Evolutionary conservation across 2,797 vertebrate species (phyloP), one percentile per base, ranked within the genome.

Genomic region (Phalloptychus januarius): DNA sequence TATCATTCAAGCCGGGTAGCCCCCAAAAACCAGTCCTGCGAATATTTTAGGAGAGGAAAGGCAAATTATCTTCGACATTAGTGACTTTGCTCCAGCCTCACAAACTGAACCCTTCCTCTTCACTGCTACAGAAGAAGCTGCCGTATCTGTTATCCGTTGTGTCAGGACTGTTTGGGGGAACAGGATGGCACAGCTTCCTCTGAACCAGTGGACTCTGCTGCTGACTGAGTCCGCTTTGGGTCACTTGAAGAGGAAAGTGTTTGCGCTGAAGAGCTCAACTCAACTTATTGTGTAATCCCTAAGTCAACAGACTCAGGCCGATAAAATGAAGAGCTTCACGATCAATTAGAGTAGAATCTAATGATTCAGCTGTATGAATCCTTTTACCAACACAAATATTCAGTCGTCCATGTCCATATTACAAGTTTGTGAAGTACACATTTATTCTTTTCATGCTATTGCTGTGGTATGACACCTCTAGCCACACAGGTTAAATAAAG

Each of bases 271-370:
- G 90, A 95, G 85, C 85, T 89, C 89, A 85, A 88, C 88, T 96
- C 86, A 87, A 95, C 91, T 94, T 95, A 95, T 94, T 92, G 93
- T 95, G 96, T 95, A 95, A 97, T 96, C 94, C 94, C 89, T 95
- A 93, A 93, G 91, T 96, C 95, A 96, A 96, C 90, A 95, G 90
- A 89, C 90, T 84, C 63, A 1, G 0, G 0, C 86, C 91, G 91
- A 93, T 94, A 96, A 69, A 97, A 96, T 96, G 93, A 95, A 95
- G 94, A 95, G 91, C 80, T 89, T 92, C 85, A 69, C 90, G 94
- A 95, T 95, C 93, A 95, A 95, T 95, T 95, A 95, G 87, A 83
- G 84, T 83, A 71, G 90, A 94, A 93, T 94, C 87, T 79, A 92
- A 89, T 93, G 94, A 94, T 79, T 89, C 87, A 54, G 65, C 78